These are phyloP conservation scores for Monochamus alternatus DNA, from an alignment of 2,888 invertebrate species.

Conservation along the genomic window DNA sequence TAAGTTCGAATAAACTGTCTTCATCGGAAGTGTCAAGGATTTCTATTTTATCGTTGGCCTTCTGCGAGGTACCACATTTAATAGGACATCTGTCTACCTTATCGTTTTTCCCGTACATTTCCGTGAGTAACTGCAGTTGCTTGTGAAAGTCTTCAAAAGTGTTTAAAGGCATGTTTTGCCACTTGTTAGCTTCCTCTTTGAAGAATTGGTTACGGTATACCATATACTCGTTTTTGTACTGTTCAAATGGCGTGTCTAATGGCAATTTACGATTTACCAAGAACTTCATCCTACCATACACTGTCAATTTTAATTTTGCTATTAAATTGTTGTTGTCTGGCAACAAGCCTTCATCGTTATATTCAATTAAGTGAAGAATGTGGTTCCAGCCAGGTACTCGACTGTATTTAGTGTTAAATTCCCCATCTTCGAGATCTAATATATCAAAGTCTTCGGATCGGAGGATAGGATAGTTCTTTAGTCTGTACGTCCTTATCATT, in stretches of 20 bases:
- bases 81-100: not conserved
- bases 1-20: constrained; percentile 41
- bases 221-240: constrained; percentile 52
- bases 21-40: constrained; percentile 36
- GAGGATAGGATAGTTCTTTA: constrained; percentile 50
- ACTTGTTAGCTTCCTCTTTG: constrained; percentile 52
- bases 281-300: constrained; percentile 47
- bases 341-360: constrained; percentile 54
- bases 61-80: not conserved
- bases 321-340: constrained; percentile 56
- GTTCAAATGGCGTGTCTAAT: constrained; percentile 49
- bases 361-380: constrained; percentile 53
- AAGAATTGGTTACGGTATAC: constrained; percentile 49
- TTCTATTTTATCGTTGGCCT: constrained; percentile 11
- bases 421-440: constrained; percentile 52
- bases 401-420: constrained; percentile 54
- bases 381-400: constrained; percentile 53
- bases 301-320: constrained; percentile 51
- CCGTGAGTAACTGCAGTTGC: constrained; percentile 45
- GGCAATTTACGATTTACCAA: constrained; percentile 51
- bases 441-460: constrained; percentile 50
- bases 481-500: constrained; percentile 43
- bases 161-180: constrained; percentile 57
- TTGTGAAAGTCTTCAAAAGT: constrained; percentile 51
- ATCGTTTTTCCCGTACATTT: constrained; percentile 16